A percentile compares a stretch with the other conserved stretches of the same genome.
These are phyloP conservation scores for Erebia epiphron DNA, from an alignment of 2,888 invertebrate species.

Conservation along the genomic window DNA sequence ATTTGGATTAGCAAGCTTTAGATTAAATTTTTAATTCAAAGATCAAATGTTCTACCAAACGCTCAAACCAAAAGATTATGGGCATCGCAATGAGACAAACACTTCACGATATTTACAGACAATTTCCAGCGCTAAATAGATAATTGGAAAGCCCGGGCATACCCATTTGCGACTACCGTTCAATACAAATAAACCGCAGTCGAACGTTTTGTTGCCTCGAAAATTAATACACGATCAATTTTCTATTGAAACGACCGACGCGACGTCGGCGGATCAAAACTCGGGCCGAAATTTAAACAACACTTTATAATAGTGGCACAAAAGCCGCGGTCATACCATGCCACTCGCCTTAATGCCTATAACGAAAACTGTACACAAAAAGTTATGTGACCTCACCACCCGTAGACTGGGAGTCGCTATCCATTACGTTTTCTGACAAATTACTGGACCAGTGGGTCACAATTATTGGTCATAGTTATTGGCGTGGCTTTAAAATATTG, in stretches of 20 bases:
- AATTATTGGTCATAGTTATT: neutral
- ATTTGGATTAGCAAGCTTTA: too few species aligned
- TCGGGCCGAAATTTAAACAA: constrained; percentile 51
- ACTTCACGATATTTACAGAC: neutral
- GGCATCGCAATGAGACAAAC: neutral
- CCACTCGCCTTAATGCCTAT: constrained; percentile 68
- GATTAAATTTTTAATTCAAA: too few species aligned
- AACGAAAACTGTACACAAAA: constrained; percentile 76
- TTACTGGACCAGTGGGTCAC: neutral
- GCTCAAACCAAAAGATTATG: neutral
- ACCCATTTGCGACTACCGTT: constrained; percentile 46
- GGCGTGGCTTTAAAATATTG: too few species aligned
- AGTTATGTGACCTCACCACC: neutral
- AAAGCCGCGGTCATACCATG: constrained; percentile 56
- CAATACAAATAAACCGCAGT: constrained; percentile 55
- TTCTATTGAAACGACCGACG: constrained; percentile 48
- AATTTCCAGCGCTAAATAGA: constrained; percentile 15
- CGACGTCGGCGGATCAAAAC: constrained; percentile 51
- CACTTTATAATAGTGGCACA: constrained; percentile 51
- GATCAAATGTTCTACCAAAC: neutral
- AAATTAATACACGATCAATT: constrained; percentile 69
- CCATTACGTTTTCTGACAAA: neutral
- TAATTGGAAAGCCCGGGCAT: constrained; percentile 33
- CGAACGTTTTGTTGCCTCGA: constrained; percentile 55
- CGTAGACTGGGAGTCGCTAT: neutral